phyloP scores from a whole-genome alignment of 2,797 vertebrate species.

The Chloroceryle inda region DNA sequence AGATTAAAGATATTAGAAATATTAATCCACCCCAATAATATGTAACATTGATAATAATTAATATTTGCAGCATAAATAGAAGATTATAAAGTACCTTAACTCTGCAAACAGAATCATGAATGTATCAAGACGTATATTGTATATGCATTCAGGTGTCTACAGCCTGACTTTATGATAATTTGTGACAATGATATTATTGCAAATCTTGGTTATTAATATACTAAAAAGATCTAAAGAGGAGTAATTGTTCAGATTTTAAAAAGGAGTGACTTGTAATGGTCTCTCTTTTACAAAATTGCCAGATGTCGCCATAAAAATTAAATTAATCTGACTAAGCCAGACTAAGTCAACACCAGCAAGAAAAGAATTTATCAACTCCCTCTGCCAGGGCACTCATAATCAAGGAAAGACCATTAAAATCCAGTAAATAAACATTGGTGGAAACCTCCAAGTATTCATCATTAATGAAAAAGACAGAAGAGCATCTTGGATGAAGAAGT shows the following conservation, averaged over 20 bases:
- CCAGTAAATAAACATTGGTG: not conserved
- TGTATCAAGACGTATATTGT: not conserved
- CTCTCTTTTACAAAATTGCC: constrained; percentile 17
- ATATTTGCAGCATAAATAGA: constrained; percentile 33
- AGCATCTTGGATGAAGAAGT: not conserved
- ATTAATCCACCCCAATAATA: constrained; percentile 62
- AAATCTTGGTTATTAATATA: constrained; percentile 47
- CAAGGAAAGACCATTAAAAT: not conserved
- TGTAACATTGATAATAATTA: constrained; percentile 28
- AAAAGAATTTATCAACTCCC: not conserved
- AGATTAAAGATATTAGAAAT: constrained; percentile 63
- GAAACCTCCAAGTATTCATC: not conserved
- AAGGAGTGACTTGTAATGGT: constrained; percentile 5
- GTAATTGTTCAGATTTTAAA: not conserved
- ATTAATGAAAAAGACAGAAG: not conserved
- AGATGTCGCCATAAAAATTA: constrained; percentile 16
- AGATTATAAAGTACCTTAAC: constrained; percentile 49
- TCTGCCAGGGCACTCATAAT: not conserved
- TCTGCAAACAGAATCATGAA: constrained; percentile 56
- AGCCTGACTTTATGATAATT: constrained; percentile 57
- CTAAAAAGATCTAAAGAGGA: constrained; percentile 21
- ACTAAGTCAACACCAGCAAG: not conserved
- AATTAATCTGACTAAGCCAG: not conserved
- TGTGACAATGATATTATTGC: constrained; percentile 29
- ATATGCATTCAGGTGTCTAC: not conserved